phyloP scores from a whole-genome alignment of 2,888 invertebrate species.

The Eupeodes luniger region DNA sequence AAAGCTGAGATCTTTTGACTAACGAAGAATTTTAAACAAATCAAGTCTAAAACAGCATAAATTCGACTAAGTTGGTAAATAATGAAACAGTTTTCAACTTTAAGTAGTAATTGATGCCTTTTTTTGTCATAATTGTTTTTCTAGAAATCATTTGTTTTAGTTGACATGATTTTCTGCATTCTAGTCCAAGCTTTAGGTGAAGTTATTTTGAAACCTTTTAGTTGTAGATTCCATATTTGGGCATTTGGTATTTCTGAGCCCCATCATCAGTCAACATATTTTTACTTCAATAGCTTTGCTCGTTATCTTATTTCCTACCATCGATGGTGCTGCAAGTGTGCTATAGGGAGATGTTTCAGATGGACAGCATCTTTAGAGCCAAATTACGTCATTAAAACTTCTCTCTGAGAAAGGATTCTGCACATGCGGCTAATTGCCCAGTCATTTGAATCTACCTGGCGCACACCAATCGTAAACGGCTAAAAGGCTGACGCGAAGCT shows the following conservation, averaged over 20 bases:
- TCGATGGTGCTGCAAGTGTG: constrained; percentile 6
- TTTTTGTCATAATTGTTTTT: too few relatives aligned
- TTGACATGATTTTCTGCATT: too few relatives aligned
- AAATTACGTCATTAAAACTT: constrained; percentile 71
- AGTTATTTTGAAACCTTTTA: not conserved
- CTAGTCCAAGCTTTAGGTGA: not conserved
- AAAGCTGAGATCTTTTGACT: too few relatives aligned
- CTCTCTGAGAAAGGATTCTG: constrained; percentile 53
- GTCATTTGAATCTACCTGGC: constrained; percentile 54
- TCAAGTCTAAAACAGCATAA: too few relatives aligned
- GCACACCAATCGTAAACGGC: not conserved
- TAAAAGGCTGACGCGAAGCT: not conserved
- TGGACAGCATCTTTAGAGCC: constrained; percentile 39
- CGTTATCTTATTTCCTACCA: constrained; percentile 33
- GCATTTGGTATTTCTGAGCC: not conserved
- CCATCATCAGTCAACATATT: not conserved
- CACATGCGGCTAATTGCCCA: constrained; percentile 67
- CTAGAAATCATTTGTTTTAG: too few relatives aligned
- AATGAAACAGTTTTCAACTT: too few relatives aligned
- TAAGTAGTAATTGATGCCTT: too few relatives aligned
- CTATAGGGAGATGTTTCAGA: constrained; percentile 18
- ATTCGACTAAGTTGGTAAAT: too few relatives aligned
- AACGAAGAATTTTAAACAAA: too few relatives aligned
- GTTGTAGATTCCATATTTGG: constrained; percentile 9
- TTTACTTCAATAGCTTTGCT: constrained; percentile 10